Evolutionary conservation across 2,888 invertebrate genomes (phyloP).

Genomic region (Globia sparganii): DNA sequence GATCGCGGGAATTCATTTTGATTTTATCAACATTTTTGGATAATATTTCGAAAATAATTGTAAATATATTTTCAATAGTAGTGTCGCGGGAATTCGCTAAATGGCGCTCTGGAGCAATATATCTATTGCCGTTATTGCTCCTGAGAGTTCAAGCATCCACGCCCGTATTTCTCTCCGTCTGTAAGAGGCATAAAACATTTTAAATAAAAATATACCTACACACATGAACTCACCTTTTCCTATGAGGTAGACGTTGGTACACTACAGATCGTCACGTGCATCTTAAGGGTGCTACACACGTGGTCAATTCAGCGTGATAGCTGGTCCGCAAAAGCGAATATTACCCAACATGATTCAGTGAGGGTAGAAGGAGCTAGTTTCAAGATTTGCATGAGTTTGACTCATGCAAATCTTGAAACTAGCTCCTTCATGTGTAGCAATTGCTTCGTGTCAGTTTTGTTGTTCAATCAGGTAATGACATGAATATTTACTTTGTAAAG

Average conservation of each 20-base stretch:
- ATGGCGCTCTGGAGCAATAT: not conserved
- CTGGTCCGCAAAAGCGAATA: not conserved
- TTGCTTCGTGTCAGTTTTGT: not conserved
- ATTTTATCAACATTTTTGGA: not conserved
- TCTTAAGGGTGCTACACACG: not conserved
- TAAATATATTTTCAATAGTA: not conserved
- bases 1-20: not conserved
- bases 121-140: not conserved
- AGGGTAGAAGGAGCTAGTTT: no score
- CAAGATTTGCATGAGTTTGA: no score
- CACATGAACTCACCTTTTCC: not conserved
- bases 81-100: not conserved
- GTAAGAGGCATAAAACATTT: not conserved
- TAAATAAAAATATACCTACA: not conserved
- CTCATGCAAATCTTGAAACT: no score
- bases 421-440: not conserved
- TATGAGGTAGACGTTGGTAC: not conserved
- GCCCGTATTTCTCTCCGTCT: not conserved
- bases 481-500: no score
- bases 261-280: not conserved
- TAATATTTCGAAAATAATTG: not conserved
- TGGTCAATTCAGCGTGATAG: not conserved
- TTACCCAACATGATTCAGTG: no score
- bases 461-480: no score
- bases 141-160: not conserved